These are phyloP conservation scores for Callipepla californica DNA, from an alignment of 2,113 vertebrate genomes.

Conservation along the genomic window DNA sequence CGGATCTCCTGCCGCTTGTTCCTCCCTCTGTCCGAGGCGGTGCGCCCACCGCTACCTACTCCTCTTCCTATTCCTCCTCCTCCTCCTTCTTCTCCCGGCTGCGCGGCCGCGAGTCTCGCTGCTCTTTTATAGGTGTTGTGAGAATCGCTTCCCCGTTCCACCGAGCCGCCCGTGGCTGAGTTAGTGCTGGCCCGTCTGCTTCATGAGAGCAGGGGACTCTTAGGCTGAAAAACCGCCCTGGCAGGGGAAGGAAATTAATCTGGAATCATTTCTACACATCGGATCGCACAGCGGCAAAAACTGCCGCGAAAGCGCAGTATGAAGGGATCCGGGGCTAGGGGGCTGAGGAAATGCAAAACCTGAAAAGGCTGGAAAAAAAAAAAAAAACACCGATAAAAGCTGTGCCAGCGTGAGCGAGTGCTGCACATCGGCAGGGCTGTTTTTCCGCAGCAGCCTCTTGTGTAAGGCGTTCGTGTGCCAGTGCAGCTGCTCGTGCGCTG, in stretches of 20 bases:
- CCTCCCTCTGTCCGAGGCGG: no score
- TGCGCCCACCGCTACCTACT: no score
- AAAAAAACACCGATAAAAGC: no score
- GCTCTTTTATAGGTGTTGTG: background rate
- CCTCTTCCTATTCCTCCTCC: no score
- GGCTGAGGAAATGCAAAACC: background rate
- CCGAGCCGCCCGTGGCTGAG: accelerated
- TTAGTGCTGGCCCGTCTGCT: accelerated
- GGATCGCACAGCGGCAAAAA: accelerated
- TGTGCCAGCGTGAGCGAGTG: accelerated
- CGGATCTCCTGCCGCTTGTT: accelerated
- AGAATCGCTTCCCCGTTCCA: background rate
- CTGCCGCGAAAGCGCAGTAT: accelerated
- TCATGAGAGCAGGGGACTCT: background rate
- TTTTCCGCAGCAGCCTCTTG: accelerated
- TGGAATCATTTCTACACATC: background rate
- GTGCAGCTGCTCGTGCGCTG: background rate
- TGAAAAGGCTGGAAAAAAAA: background rate
- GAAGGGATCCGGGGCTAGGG: no score
- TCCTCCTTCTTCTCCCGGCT: no score
- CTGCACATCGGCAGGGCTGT: accelerated
- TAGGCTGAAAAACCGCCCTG: background rate
- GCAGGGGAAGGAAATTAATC: background rate
- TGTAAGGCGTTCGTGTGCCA: background rate
- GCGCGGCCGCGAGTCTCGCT: background rate